Conservation (phyloP, 2,797 vertebrate species). For the Acipenser ruthenus region DNA sequence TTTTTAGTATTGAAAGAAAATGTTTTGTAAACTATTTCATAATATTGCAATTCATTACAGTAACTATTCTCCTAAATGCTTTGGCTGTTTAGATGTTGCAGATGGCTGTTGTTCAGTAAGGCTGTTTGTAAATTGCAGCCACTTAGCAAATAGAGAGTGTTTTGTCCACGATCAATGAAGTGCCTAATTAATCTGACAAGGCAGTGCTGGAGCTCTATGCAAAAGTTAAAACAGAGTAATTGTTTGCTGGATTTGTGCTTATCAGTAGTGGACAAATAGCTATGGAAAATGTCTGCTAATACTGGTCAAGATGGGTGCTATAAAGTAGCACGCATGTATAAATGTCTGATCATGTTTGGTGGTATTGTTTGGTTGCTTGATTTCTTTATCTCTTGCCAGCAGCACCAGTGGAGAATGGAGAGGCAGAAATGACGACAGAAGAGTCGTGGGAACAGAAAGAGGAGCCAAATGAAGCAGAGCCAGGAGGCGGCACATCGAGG, state of each 20-base stretch:
- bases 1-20: too few relatives aligned
- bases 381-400: slow-evolving; percentile 25
- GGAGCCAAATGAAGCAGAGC: slow-evolving; percentile 75
- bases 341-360: too few relatives aligned
- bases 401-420: slow-evolving; percentile 81
- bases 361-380: slow-evolving; percentile 13
- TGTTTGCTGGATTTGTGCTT: too few relatives aligned
- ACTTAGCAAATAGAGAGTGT: slow-evolving; percentile 2
- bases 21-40: too few relatives aligned
- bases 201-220: background rate
- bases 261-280: too few relatives aligned
- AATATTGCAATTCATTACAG: too few relatives aligned
- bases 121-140: background rate
- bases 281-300: slow-evolving; percentile 18
- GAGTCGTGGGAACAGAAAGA: slow-evolving; percentile 96
- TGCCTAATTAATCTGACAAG: slow-evolving; percentile 8
- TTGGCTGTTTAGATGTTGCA: too few relatives aligned
- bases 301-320: background rate
- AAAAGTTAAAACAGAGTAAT: background rate
- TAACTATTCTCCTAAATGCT: too few relatives aligned
- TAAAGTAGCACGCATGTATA: too few relatives aligned
- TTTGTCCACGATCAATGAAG: slow-evolving; percentile 3
- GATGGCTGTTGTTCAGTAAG: background rate
- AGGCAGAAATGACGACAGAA: slow-evolving; percentile 78
- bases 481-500: slow-evolving; percentile 56